phyloP scores from a whole-genome alignment of 1,140 invertebrate species.

The Apocrypta bakeri region DNA sequence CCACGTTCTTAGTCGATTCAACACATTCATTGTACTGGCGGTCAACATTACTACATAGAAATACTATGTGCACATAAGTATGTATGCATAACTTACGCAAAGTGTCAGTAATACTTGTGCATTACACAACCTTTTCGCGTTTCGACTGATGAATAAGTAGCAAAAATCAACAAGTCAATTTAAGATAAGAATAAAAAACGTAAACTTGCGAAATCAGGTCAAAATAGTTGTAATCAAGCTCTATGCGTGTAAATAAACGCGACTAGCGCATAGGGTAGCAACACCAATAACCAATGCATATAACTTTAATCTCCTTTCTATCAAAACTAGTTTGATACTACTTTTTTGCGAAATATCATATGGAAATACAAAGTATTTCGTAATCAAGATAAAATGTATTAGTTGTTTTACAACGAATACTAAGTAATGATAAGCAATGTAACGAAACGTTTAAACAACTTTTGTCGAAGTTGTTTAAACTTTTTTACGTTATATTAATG shows the following conservation, averaged over 20 bases:
- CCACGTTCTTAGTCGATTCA: not conserved
- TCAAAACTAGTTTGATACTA: not conserved
- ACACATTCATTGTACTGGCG: too few species aligned
- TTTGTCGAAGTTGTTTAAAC: too few species aligned
- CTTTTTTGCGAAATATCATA: not conserved
- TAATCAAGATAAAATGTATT: too few species aligned
- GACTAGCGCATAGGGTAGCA: not conserved
- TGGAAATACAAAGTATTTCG: not conserved
- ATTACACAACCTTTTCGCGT: not conserved
- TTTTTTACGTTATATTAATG: too few species aligned
- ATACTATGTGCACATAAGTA: not conserved
- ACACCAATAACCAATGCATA: too few species aligned
- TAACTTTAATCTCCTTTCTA: not conserved
- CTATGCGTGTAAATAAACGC: not conserved
- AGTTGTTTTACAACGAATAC: too few species aligned
- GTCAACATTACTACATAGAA: not conserved
- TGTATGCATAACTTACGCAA: not conserved
- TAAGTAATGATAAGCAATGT: too few species aligned
- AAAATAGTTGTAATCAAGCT: not conserved
- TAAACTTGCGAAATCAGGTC: not conserved
- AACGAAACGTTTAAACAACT: too few species aligned
- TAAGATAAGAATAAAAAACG: not conserved
- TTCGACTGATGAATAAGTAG: not conserved
- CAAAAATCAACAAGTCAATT: not conserved
- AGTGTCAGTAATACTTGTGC: not conserved